Percentiles rank a stretch among this genome's conserved stretches.
Conservation (phyloP, 2,888 invertebrate genomes). For the Lithosia quadra region DNA sequence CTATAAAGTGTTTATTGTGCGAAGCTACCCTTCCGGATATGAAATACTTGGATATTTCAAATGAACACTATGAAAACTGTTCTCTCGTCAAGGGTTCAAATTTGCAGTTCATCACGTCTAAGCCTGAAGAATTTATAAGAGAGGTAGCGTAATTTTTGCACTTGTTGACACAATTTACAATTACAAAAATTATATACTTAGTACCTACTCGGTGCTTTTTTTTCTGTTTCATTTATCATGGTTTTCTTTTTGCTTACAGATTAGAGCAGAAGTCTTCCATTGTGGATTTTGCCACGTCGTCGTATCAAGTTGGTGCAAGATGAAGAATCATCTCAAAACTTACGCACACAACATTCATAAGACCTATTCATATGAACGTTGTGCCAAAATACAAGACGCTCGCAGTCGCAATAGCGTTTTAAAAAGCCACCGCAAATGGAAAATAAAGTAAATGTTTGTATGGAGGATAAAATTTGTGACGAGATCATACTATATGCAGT, state of each 20-base stretch:
- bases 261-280: slow-evolving; percentile 57
- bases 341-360: slow-evolving; percentile 29
- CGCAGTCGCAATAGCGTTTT: not conserved
- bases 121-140: slow-evolving; percentile 39
- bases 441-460: too few relatives aligned
- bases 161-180: not conserved
- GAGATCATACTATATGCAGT: too few relatives aligned
- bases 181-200: too few relatives aligned
- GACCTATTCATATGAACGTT: not conserved
- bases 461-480: too few relatives aligned
- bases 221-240: not conserved
- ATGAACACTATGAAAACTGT: not conserved
- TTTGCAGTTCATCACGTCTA: slow-evolving; percentile 30
- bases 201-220: too few relatives aligned
- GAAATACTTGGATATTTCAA: slow-evolving; percentile 16
- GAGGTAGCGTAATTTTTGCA: slow-evolving; percentile 29
- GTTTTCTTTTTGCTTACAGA: slow-evolving; percentile 39
- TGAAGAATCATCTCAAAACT: slow-evolving; percentile 54
- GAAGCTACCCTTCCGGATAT: too few relatives aligned
- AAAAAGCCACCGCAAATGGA: not conserved
- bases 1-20: slow-evolving; percentile 46
- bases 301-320: slow-evolving; percentile 39
- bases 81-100: not conserved
- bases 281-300: slow-evolving; percentile 65
- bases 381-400: not conserved